phyloP scores from a whole-genome alignment of 64 coral and sea anemone species.

The Platygyra sinensis region DNA sequence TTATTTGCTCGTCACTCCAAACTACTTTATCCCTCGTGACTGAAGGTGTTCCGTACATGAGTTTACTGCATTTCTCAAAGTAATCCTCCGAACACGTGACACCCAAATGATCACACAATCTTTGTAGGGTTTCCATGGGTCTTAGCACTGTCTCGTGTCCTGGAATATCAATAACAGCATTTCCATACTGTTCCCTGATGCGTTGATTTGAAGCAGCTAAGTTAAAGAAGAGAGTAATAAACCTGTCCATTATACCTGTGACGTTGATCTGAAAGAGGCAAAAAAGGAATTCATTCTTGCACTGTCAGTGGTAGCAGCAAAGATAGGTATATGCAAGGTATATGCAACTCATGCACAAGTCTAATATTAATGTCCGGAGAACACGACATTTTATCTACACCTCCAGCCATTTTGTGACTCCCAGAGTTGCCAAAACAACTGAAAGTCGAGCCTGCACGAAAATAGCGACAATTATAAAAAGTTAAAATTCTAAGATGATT shows the following conservation, averaged over 20 bases:
- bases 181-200: neutral
- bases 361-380: no score
- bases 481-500: no score
- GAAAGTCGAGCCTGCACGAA: no score
- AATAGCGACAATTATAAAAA: no score
- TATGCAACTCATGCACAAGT: no score
- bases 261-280: neutral
- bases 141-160: conserved; percentile 17
- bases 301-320: neutral
- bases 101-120: conserved; percentile 18
- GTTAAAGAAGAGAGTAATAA: neutral
- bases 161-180: conserved; percentile 16
- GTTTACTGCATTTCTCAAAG: neutral
- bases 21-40: neutral
- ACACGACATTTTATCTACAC: no score
- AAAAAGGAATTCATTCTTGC: neutral
- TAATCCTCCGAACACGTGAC: conserved; percentile 25
- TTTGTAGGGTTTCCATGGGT: neutral
- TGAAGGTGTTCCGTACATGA: neutral
- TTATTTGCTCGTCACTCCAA: neutral
- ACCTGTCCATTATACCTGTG: neutral
- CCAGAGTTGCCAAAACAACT: no score
- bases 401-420: no score
- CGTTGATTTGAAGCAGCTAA: neutral
- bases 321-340: no score